phyloP scores from a whole-genome alignment of 2,797 vertebrate species.

The Synanceia verrucosa region DNA sequence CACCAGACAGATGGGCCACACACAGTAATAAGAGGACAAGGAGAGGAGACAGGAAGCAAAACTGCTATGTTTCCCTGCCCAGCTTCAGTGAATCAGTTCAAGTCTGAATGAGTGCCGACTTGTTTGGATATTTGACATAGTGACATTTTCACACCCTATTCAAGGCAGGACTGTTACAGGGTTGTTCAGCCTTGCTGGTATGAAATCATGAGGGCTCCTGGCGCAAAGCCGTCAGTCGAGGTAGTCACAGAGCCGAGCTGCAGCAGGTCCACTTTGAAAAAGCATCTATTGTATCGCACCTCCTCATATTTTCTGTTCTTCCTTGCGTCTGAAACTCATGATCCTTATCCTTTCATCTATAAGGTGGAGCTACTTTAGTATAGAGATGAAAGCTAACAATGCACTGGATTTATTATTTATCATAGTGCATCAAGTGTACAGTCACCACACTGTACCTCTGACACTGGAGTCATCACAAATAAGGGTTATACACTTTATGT shows the following conservation, averaged over 20 bases:
- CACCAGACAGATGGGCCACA: constrained; percentile 82
- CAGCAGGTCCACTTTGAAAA: too few species aligned
- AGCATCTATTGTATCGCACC: too few species aligned
- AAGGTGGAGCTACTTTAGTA: not conserved
- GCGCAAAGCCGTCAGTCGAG: too few species aligned
- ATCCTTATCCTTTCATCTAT: too few species aligned
- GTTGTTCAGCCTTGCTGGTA: too few species aligned
- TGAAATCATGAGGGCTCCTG: too few species aligned
- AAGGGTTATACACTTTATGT: not conserved
- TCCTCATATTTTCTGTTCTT: too few species aligned
- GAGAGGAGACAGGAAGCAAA: not conserved
- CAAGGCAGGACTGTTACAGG: too few species aligned
- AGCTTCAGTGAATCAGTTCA: not conserved
- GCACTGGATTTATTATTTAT: constrained; percentile 8
- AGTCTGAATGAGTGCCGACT: not conserved
- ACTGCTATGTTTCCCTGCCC: not conserved
- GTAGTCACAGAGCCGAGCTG: too few species aligned
- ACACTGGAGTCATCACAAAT: not conserved
- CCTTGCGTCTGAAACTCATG: too few species aligned
- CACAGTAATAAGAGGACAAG: constrained; percentile 9
- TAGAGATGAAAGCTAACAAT: constrained; percentile 1
- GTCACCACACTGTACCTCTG: too few species aligned
- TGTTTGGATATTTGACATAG: not conserved
- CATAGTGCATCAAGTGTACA: not conserved
- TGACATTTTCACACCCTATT: not conserved